A percentile compares a stretch with the other conserved stretches of the same genome.
phyloP scores from a whole-genome alignment of 2,888 invertebrate genomes.

The Choristoneura rosaceana region DNA sequence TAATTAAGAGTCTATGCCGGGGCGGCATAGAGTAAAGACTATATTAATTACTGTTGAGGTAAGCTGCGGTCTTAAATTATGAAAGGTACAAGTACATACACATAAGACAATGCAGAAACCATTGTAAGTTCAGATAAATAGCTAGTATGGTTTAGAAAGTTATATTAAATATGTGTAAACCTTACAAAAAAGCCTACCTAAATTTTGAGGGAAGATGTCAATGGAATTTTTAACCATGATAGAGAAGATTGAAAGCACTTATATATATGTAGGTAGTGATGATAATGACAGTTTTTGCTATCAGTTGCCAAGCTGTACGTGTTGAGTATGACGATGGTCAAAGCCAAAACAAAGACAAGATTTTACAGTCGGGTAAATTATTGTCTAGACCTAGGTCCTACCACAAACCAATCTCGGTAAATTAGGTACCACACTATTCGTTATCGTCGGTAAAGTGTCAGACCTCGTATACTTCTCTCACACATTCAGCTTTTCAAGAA shows the following conservation, averaged over 20 bases:
- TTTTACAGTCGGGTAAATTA: too few species aligned
- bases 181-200: background rate
- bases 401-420: background rate
- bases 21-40: constrained; percentile 21
- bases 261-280: too few species aligned
- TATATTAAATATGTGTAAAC: background rate
- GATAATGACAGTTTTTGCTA: too few species aligned
- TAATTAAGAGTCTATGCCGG: constrained; percentile 34
- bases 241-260: too few species aligned
- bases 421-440: background rate
- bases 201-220: background rate
- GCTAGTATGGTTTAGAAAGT: background rate
- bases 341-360: too few species aligned
- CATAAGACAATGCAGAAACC: background rate
- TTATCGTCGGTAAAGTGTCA: too few species aligned
- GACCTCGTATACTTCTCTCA: too few species aligned
- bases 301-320: too few species aligned
- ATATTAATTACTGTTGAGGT: constrained; percentile 23
- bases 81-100: constrained; percentile 8
- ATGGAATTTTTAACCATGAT: background rate
- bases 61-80: constrained; percentile 20
- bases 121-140: background rate
- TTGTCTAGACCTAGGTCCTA: too few species aligned
- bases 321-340: too few species aligned
- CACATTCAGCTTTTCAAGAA: too few species aligned